Percentiles rank a stretch among this genome's conserved stretches.
These are phyloP conservation scores for Acyrthosiphon pisum DNA, from an alignment of 1,140 invertebrate genomes.

Conservation along the genomic window DNA sequence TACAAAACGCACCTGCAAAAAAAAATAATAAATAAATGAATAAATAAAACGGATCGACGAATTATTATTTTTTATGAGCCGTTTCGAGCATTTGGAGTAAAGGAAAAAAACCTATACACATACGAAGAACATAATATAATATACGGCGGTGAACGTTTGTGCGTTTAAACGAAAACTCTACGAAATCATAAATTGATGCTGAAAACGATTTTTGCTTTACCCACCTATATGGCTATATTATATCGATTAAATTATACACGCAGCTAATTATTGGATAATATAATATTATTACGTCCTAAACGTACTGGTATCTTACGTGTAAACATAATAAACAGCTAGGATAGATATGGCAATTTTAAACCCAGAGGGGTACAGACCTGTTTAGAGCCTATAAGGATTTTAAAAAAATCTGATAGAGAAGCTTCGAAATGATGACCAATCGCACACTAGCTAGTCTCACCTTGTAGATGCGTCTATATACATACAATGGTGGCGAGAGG, in stretches of 20 bases:
- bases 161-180: neutral
- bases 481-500: neutral
- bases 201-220: neutral
- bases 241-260: neutral
- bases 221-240: neutral
- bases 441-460: no score
- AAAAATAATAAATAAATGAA: neutral
- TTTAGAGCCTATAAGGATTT: no score
- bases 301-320: no score
- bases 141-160: neutral
- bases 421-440: no score
- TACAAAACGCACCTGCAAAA: neutral
- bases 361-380: no score
- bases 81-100: neutral
- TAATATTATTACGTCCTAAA: neutral
- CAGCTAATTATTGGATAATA: neutral
- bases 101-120: neutral
- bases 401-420: no score
- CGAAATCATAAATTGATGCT: conserved; percentile 10
- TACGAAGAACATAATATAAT: neutral
- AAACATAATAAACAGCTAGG: no score
- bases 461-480: neutral
- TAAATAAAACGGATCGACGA: neutral
- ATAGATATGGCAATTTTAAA: no score
- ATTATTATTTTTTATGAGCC: neutral